Evolutionary conservation across 2,888 invertebrate species (phyloP).

Genomic region (Drosophila tripunctata): DNA sequence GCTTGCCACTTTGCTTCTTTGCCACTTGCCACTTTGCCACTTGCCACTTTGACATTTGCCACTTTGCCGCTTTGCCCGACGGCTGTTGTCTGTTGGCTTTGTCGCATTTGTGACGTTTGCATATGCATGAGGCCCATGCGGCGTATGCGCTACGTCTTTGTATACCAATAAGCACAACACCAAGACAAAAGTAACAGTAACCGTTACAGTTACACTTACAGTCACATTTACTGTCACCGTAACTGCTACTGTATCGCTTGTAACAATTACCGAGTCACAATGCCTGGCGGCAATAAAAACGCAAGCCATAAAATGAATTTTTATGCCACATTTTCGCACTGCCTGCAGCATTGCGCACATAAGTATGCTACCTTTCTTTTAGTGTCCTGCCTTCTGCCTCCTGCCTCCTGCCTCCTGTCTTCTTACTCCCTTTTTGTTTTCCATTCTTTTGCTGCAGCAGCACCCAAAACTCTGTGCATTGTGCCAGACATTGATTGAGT

Average conservation of each 20-base stretch:
- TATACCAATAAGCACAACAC: conserved; percentile 2
- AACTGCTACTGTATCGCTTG: conserved; percentile 7
- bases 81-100: conserved; percentile 14
- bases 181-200: background rate
- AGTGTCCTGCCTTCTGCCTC: no score
- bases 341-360: conserved; percentile 64
- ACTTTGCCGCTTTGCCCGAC: conserved; percentile 4
- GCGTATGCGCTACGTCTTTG: conserved; percentile 53
- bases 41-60: conserved; percentile 16
- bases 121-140: conserved; percentile 49
- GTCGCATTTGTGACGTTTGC: conserved; percentile 44
- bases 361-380: conserved; percentile 57
- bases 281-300: conserved; percentile 62
- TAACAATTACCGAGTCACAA: conserved; percentile 41
- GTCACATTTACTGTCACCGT: background rate
- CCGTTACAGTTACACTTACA: background rate
- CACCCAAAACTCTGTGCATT: conserved; percentile 6
- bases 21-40: conserved; percentile 23
- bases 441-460: background rate
- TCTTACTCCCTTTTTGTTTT: background rate
- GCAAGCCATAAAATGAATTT: conserved; percentile 76
- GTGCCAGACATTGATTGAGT: background rate
- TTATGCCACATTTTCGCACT: conserved; percentile 77
- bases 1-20: conserved; percentile 22
- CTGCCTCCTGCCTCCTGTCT: no score